Evolutionary conservation across 2,797 vertebrate species (phyloP).

Genomic region (Acipenser oxyrinchus): DNA sequence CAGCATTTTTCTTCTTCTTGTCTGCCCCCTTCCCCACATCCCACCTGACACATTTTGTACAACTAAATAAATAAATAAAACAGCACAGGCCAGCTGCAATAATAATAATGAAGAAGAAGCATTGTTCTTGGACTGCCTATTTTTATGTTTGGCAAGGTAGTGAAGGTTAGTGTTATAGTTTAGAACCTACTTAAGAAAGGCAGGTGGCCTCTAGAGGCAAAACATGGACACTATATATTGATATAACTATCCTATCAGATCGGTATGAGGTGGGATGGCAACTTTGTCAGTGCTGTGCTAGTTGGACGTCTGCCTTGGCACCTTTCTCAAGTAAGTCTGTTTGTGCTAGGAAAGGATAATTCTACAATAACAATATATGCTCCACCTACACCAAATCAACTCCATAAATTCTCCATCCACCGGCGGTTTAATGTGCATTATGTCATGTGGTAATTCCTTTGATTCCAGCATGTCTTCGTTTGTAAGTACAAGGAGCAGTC

Average conservation of each 20-base stretch:
- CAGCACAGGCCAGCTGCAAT: too few relatives aligned
- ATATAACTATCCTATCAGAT: too few relatives aligned
- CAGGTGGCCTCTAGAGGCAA: too few relatives aligned
- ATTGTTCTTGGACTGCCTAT: too few relatives aligned
- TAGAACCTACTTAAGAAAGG: too few relatives aligned
- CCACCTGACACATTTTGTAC: not conserved
- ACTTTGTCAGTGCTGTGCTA: conserved; percentile 35
- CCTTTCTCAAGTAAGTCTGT: conserved; percentile 54
- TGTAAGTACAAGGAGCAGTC: conserved; percentile 97
- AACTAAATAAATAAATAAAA: too few relatives aligned
- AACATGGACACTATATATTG: too few relatives aligned
- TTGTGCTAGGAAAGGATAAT: conserved; percentile 49
- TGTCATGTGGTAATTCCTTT: conserved; percentile 99
- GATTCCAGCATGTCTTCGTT: conserved; percentile 96
- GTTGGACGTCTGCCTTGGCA: conserved; percentile 39
- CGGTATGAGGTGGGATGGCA: too few relatives aligned
- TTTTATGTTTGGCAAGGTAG: too few relatives aligned
- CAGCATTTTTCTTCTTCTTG: conserved; percentile 25
- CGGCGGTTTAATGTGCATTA: conserved; percentile 96
- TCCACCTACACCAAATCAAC: conserved; percentile 68
- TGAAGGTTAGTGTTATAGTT: too few relatives aligned
- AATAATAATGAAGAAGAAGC: too few relatives aligned
- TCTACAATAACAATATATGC: conserved; percentile 65
- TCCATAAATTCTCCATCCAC: conserved; percentile 90
- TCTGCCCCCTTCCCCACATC: conserved; percentile 13